Percentiles rank a stretch among this genome's conserved stretches.
phyloP scores from a whole-genome alignment of 2,888 invertebrate genomes.

The Horisme vitalbata region DNA sequence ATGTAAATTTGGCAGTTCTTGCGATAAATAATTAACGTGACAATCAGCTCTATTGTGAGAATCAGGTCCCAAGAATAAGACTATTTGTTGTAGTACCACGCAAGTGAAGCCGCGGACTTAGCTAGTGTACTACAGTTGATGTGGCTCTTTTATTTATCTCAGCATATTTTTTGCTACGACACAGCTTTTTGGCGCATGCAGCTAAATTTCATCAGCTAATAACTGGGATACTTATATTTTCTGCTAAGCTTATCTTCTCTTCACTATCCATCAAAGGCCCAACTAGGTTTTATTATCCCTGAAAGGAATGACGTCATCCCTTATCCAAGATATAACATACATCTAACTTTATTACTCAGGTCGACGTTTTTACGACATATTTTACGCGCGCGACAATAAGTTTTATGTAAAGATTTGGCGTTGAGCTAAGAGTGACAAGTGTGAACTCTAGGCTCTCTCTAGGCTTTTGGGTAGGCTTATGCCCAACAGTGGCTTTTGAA shows the following conservation, averaged over 20 bases:
- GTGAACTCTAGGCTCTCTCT: too few relatives aligned
- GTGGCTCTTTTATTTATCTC: too few relatives aligned
- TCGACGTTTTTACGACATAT: slow-evolving; percentile 33
- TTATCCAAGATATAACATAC: slow-evolving; percentile 21
- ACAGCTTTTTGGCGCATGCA: neutral
- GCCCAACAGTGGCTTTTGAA: too few relatives aligned
- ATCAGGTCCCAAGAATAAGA: too few relatives aligned
- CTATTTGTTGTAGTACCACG: too few relatives aligned
- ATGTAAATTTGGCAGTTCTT: too few relatives aligned
- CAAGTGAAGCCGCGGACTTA: too few relatives aligned
- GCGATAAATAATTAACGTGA: too few relatives aligned
- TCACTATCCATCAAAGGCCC: slow-evolving; percentile 12
- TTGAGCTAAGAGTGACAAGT: slow-evolving; percentile 11
- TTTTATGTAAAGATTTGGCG: slow-evolving; percentile 33
- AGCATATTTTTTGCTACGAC: too few relatives aligned
- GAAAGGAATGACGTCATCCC: slow-evolving; percentile 17
- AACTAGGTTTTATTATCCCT: slow-evolving; percentile 19
- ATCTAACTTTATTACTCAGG: slow-evolving; percentile 31
- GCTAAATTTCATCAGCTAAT: slow-evolving; percentile 13
- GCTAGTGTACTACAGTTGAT: too few relatives aligned
- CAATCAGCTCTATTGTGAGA: too few relatives aligned
- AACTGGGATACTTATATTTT: slow-evolving; percentile 12
- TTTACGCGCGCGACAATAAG: slow-evolving; percentile 35
- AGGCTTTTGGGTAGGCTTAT: too few relatives aligned
- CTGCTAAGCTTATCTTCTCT: slow-evolving; percentile 2